A percentile compares a stretch with the other conserved stretches of the same genome.
Conservation (phyloP, 2,797 vertebrate species). For the Sebastolobus alascanus region DNA sequence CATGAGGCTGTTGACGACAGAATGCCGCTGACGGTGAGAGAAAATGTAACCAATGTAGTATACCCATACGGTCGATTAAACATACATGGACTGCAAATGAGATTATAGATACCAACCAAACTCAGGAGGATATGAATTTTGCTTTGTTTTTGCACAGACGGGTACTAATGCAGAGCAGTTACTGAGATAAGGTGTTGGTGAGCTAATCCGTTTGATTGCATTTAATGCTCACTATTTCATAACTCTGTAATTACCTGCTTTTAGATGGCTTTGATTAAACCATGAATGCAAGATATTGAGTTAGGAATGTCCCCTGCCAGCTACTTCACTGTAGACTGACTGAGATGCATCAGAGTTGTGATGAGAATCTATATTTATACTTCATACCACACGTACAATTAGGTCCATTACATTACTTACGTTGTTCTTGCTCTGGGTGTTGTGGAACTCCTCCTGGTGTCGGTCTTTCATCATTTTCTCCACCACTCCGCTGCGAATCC, state of each 20-base stretch:
- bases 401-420: slow-evolving; percentile 50
- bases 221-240: background rate
- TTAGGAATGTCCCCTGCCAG: background rate
- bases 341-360: background rate
- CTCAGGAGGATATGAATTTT: background rate
- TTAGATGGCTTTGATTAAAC: background rate
- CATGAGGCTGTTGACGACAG: background rate
- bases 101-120: background rate
- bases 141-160: slow-evolving; percentile 1
- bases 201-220: background rate
- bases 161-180: background rate
- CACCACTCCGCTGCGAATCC: slow-evolving; percentile 92
- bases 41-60: background rate
- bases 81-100: slow-evolving; percentile 1
- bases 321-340: background rate
- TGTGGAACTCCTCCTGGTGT: slow-evolving; percentile 89
- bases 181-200: background rate
- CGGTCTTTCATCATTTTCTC: slow-evolving; percentile 95
- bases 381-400: background rate
- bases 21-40: slow-evolving; percentile 1
- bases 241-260: background rate
- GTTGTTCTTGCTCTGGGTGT: slow-evolving; percentile 85
- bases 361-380: background rate
- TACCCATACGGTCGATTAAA: background rate
- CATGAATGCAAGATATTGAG: background rate